Conservation (phyloP, 1,140 invertebrate genomes). For the Halesus radiatus region DNA sequence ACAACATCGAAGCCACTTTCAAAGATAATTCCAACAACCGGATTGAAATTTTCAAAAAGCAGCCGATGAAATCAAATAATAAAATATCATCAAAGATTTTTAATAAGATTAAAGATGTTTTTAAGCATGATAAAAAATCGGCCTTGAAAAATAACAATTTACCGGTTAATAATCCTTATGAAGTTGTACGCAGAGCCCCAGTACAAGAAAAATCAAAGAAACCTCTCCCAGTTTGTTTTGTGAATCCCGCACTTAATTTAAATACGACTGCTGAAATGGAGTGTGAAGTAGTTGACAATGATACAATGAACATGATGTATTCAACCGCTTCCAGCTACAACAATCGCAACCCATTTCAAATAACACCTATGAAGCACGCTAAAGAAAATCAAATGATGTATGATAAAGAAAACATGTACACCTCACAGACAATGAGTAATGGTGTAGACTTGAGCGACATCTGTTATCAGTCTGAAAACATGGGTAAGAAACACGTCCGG, state of each 20-base stretch:
- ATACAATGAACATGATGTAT: not conserved
- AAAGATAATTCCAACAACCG: constrained; percentile 30
- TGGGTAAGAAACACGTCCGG: constrained; percentile 67
- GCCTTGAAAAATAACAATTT: constrained; percentile 54
- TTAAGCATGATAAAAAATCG: constrained; percentile 65
- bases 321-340: constrained; percentile 16
- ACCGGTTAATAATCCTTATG: constrained; percentile 65
- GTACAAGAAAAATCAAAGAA: constrained; percentile 61
- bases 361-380: constrained; percentile 44
- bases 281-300: constrained; percentile 64
- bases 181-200: constrained; percentile 64
- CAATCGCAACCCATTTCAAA: constrained; percentile 42
- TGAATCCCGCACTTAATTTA: constrained; percentile 66
- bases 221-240: constrained; percentile 61
- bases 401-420: constrained; percentile 46
- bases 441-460: constrained; percentile 41
- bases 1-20: constrained; percentile 42
- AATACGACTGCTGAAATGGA: constrained; percentile 68
- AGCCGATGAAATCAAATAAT: constrained; percentile 45
- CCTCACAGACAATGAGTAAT: constrained; percentile 27
- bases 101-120: constrained; percentile 67
- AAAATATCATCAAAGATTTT: constrained; percentile 68
- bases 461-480: constrained; percentile 54
- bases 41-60: constrained; percentile 25
- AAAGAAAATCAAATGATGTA: constrained; percentile 20